Evolutionary conservation across 2,888 invertebrate species (phyloP), one percentile per base, ranked within the genome.

Genomic region (Tenthredo distinguenda): DNA sequence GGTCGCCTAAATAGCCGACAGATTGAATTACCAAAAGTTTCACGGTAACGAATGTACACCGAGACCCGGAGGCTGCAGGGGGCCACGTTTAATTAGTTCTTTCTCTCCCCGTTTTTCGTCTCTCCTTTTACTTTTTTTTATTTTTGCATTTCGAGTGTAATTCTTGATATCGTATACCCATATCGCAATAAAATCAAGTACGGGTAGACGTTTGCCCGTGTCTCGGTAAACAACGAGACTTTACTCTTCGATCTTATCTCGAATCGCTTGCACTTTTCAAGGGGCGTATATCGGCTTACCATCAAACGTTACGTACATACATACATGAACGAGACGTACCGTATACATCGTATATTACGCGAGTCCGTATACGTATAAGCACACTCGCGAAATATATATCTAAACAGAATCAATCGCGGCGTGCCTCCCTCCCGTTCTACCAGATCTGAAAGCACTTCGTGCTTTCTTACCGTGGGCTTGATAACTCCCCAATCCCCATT

Each of bases 381-480:
- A 43, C 43, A 31, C 40, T 43, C 72, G 72, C n/a, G n/a, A 43
- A 74, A 74, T 31, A 71, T 26, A 26, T 74, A 84, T 76, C 58
- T 58, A 26, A 84, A 77, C 34, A 84, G 84, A 76, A 84, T 84
- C 76, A 84, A 84, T 84, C 84, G 84, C 84, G 50, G 84, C 72
- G 40, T 15, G 47, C 26, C 21, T 21, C 31, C 31, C 68, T 50
- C 72, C 74, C 55, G 7, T 50, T 74, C 84, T 31, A 5, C 84
- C 34, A 40, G 55, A n/a, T 84, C 34, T 12, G 21, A 50, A 62
- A 71, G 37, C 76, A 40, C 76, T 84, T 84, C 84, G 84, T 31
- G 74, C 84, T 74, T 74, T 55, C 76, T 74, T 76, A 34, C 76
- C 43, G 15, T 15, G 58, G 43, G 58, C 84, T 84, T 76, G 74